Base-by-base conservation (phyloP, 2,113 vertebrate species). In the Rhinoderma darwinii region DNA sequence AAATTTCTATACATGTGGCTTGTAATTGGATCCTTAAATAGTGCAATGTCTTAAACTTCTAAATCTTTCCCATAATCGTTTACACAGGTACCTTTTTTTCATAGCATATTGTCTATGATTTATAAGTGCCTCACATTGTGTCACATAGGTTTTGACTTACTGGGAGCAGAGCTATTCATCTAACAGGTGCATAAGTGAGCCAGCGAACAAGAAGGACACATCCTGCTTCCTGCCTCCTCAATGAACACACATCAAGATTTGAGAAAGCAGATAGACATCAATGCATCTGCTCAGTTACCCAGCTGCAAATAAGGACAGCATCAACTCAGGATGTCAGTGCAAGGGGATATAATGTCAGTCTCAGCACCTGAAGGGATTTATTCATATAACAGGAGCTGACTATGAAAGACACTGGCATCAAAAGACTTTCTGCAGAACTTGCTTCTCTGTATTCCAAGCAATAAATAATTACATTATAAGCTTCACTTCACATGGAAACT, bases 171-270 rank as follows among this genome's bases (percentile, higher is more conserved):
- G 12, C 39, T 72, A 27, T 43, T 86, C 63, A 72, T 61, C 63
- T 72, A 80, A 81, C 84, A 80, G 76, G 84, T 80, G 84, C 76
- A 80, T 14, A 70, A 70, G 68, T 80, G 35, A 51, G 41, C 22
- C 59, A 66, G 41, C 37, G 74, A 85, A 6, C 54, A 59, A 66
- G 56, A 22, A 80, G 44, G 51, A 61, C 59, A 86, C 76, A 72
- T 86, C 84, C 84, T 86, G 84, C 76, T 72, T 86, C 84, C 83
- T 84, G 70, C 68, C 68, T 68, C 68, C 51, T 79, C 75, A 79
- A 54, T 70, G 47, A 44, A 32, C 74, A 86, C 56, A 86, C 75
- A 50, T 30, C 61, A 50, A 80, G 75, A 86, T 68, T 44, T 79
- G 59, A n/a, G 22, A 2, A 32, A 66, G 22, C 27, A 79, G 84